Conservation (phyloP, 1,140 invertebrate species). For the Anastrepha ludens region DNA sequence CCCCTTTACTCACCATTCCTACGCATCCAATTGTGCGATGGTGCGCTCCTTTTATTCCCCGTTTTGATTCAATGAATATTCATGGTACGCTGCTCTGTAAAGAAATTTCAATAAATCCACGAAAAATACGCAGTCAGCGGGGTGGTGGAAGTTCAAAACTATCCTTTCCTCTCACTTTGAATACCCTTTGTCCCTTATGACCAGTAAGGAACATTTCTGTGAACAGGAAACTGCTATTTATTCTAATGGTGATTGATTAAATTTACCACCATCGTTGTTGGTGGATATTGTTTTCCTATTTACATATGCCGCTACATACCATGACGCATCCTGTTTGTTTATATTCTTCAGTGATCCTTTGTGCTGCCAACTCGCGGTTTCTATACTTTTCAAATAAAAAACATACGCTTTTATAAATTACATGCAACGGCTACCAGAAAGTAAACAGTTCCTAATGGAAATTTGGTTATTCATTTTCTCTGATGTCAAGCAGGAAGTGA, state of each 20-base stretch:
- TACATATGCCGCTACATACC: conserved; percentile 3
- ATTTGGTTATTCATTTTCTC: not conserved
- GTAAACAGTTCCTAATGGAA: not conserved
- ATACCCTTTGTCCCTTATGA: not conserved
- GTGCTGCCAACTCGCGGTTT: not conserved
- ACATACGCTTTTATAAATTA: not conserved
- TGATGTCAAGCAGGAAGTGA: not conserved
- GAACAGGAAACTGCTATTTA: conserved; percentile 27
- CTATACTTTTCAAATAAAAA: not conserved
- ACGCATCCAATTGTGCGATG: not conserved
- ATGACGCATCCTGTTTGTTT: not conserved
- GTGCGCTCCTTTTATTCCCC: conserved; percentile 4
- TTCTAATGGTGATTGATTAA: conserved; percentile 37
- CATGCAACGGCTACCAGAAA: not conserved
- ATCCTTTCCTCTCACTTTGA: not conserved
- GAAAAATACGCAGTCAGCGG: not conserved
- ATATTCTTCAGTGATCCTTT: not conserved
- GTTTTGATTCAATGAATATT: conserved; percentile 22
- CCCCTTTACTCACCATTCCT: not conserved
- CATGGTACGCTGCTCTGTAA: not conserved
- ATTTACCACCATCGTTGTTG: not conserved
- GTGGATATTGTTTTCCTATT: not conserved
- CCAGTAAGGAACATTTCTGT: not conserved
- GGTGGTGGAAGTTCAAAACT: not conserved
- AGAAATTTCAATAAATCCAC: conserved; percentile 22